Conservation (phyloP, 1,140 invertebrate genomes). For the Bombus sibiricus region DNA sequence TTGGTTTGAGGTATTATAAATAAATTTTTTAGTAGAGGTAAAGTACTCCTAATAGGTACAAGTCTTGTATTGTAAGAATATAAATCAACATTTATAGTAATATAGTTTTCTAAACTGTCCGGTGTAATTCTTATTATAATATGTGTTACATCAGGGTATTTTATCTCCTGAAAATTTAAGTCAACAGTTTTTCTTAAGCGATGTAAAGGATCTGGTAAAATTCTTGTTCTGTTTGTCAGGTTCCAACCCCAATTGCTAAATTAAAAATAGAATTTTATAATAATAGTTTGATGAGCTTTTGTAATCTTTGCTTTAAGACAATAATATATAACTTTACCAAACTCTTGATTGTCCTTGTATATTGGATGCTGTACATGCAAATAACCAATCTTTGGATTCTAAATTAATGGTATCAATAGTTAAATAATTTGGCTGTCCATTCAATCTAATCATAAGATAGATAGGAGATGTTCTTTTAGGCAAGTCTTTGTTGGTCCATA, state of each 20-base stretch:
- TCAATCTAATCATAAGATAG: constrained; percentile 86
- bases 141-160: constrained; percentile 86
- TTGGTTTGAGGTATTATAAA: constrained; percentile 39
- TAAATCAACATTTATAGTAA: constrained; percentile 72
- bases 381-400: constrained; percentile 88
- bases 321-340: constrained; percentile 83
- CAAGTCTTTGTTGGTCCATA: constrained; percentile 71
- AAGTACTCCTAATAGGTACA: constrained; percentile 49
- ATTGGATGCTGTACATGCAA: constrained; percentile 85
- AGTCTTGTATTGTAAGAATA: constrained; percentile 64
- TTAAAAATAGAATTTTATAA: constrained; percentile 40
- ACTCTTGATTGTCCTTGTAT: constrained; percentile 82
- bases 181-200: constrained; percentile 84
- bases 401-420: constrained; percentile 85
- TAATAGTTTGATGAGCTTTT: not conserved
- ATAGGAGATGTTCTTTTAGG: constrained; percentile 69
- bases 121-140: constrained; percentile 86
- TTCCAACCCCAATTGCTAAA: constrained; percentile 86
- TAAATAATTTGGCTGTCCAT: constrained; percentile 75
- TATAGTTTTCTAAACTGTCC: constrained; percentile 64
- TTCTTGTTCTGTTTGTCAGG: constrained; percentile 85
- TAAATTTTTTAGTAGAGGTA: constrained; percentile 45
- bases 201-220: constrained; percentile 79
- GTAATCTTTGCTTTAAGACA: not conserved
- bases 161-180: constrained; percentile 85